These are phyloP conservation scores for Proteles cristata DNA, from an alignment of 2,113 vertebrate genomes.

Conservation along the genomic window DNA sequence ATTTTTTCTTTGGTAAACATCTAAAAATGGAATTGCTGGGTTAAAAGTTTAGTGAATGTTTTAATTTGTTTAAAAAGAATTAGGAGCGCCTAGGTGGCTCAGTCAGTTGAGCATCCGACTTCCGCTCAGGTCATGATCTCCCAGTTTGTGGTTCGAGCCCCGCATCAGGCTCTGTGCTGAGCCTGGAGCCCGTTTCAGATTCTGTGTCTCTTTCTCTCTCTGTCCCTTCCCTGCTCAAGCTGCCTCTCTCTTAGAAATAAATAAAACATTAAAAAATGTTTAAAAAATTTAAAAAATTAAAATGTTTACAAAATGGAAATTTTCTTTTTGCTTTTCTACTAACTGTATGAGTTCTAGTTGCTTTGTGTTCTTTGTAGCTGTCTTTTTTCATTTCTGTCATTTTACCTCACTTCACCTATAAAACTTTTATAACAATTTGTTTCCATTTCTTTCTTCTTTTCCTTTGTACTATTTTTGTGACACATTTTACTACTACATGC, in stretches of 20 bases:
- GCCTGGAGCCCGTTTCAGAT: too few species aligned
- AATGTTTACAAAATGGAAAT: background rate
- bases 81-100: too few species aligned
- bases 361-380: background rate
- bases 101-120: too few species aligned
- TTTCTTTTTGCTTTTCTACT: background rate
- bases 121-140: too few species aligned
- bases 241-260: too few species aligned
- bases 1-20: background rate
- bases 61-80: background rate
- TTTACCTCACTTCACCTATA: background rate
- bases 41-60: background rate
- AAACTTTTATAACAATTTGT: background rate
- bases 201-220: too few species aligned
- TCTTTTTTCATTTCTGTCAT: background rate
- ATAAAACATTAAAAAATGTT: background rate
- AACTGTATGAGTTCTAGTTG: background rate
- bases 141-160: too few species aligned
- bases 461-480: background rate
- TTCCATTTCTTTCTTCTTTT: background rate
- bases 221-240: too few species aligned
- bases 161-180: too few species aligned
- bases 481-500: background rate
- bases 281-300: background rate
- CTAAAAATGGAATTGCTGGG: background rate